Percentiles rank a stretch among this genome's conserved stretches.
These are phyloP conservation scores for Neostethus bicornis DNA, from an alignment of 2,797 vertebrate species.

Conservation along the genomic window DNA sequence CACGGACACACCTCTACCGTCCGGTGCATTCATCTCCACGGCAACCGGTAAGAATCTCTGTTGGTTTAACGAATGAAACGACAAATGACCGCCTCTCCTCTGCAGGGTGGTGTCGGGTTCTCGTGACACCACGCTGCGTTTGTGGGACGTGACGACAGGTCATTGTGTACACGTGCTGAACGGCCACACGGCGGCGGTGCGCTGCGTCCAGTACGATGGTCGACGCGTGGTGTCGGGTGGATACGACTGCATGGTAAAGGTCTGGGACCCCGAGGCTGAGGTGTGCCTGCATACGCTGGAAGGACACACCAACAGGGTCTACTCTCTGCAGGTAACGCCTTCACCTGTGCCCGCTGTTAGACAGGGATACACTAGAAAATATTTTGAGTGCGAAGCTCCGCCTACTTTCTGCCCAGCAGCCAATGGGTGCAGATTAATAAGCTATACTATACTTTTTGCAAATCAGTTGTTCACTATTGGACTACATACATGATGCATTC, in stretches of 20 bases:
- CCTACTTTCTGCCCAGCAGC: too few relatives aligned
- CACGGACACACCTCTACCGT: slow-evolving; percentile 95
- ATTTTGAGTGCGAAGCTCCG: too few relatives aligned
- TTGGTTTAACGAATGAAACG: too few relatives aligned
- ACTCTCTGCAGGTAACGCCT: slow-evolving; percentile 94
- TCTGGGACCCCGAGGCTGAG: slow-evolving; percentile 95
- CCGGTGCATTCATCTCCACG: slow-evolving; percentile 94
- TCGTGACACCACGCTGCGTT: slow-evolving; percentile 89
- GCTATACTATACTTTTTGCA: too few relatives aligned
- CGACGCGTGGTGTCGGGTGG: slow-evolving; percentile 92
- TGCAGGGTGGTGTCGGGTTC: slow-evolving; percentile 95
- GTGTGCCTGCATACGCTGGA: slow-evolving; percentile 93
- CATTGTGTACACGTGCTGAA: slow-evolving; percentile 92
- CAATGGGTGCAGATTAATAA: too few relatives aligned
- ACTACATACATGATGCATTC: too few relatives aligned
- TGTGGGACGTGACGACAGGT: slow-evolving; percentile 92
- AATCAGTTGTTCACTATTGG: too few relatives aligned
- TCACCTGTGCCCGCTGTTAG: too few relatives aligned
- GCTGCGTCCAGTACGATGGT: slow-evolving; percentile 94
- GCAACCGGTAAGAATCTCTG: slow-evolving; percentile 81
- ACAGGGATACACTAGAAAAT: too few relatives aligned
- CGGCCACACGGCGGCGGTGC: slow-evolving; percentile 92
- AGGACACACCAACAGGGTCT: slow-evolving; percentile 95
- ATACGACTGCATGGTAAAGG: slow-evolving; percentile 96
- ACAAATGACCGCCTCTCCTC: too few relatives aligned